These are phyloP conservation scores for Orchestia grillus DNA, from an alignment of 1,140 invertebrate species.

Conservation along the genomic window DNA sequence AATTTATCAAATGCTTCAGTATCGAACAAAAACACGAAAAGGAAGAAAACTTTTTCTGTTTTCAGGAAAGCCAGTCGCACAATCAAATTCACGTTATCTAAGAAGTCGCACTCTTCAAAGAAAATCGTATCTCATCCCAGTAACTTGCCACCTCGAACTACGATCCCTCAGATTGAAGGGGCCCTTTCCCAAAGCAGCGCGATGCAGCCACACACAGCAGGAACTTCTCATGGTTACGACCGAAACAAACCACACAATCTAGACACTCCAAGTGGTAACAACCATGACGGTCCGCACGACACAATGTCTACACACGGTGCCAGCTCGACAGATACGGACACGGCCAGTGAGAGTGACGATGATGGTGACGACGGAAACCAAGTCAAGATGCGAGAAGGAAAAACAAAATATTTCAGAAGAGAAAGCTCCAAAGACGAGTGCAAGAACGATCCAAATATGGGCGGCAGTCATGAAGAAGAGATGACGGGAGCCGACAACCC, in stretches of 20 bases:
- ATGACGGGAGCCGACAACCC: not conserved
- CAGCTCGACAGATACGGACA: not conserved
- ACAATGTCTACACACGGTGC: not conserved
- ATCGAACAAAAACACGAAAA: not conserved
- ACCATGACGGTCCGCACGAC: not conserved
- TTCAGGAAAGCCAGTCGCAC: not conserved
- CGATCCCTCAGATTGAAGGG: not conserved
- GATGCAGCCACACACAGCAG: not conserved
- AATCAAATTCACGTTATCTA: not conserved
- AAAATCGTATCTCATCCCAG: not conserved
- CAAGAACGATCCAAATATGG: not conserved
- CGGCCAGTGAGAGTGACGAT: not conserved
- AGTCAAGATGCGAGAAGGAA: not conserved
- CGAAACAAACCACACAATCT: too few relatives aligned
- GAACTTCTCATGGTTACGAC: not conserved
- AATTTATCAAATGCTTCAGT: not conserved
- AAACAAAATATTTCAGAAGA: not conserved
- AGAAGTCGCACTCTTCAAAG: not conserved
- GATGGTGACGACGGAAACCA: not conserved
- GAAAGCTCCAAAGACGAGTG: not conserved
- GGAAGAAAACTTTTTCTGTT: slow-evolving; percentile 33
- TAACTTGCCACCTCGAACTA: not conserved
- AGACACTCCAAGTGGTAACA: not conserved
- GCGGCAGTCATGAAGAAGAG: not conserved
- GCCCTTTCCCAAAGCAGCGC: too few relatives aligned